Conservation (phyloP, 2,113 vertebrate species). For the Neopipo cinnamomea region DNA sequence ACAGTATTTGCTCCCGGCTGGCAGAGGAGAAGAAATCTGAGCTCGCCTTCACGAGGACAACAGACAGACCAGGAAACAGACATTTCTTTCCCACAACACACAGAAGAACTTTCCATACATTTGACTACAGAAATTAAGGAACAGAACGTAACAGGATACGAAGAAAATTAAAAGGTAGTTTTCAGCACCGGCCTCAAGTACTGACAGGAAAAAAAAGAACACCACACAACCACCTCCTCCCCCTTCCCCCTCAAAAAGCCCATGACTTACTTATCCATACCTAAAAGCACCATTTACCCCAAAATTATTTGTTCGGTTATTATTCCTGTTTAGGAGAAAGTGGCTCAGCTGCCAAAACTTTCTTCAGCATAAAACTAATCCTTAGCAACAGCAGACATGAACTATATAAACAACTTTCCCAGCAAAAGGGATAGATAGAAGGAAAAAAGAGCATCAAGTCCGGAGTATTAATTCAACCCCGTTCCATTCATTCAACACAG, state of each 20-base stretch:
- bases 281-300: background rate
- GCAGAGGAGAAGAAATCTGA: background rate
- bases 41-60: background rate
- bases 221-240: background rate
- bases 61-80: background rate
- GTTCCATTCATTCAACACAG: background rate
- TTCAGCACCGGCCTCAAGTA: background rate
- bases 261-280: background rate
- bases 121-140: background rate
- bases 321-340: background rate
- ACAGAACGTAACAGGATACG: background rate
- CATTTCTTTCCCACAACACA: background rate
- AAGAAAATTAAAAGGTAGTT: background rate
- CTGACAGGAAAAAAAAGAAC: no score
- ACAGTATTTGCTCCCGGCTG: background rate
- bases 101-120: background rate
- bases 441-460: background rate
- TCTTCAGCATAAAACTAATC: background rate
- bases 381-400: background rate
- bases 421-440: background rate
- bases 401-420: background rate
- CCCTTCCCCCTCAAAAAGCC: fast-evolving
- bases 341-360: background rate
- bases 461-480: background rate
- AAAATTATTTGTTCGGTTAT: background rate